Evolutionary conservation across 2,888 invertebrate species (phyloP), one percentile per base, ranked within the genome.

Genomic region (Lasioglossum villosulum): DNA sequence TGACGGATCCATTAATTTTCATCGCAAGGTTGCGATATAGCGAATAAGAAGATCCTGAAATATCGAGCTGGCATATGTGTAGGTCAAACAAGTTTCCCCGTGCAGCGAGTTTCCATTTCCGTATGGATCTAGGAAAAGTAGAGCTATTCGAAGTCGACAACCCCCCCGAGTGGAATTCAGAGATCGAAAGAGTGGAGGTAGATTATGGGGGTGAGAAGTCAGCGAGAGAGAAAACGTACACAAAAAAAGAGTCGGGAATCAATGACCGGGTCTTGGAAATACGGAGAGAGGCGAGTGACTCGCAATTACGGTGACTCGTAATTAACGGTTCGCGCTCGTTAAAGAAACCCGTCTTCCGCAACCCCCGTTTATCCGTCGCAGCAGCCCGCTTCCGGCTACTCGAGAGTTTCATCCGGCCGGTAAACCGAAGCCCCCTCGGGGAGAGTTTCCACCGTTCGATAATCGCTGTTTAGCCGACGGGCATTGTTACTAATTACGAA

Each of bases 401-500:
- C 68, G 27, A 71, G 23, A 63, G 71, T 73, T 80, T 83, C 75
- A 79, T 85, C 73, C 81, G 8, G 52, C 45, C 37, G 52, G 59
- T 78, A 78, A 79, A 79, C 66, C 74, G 48, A 78, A 80, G 71
- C 42, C 77, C 56, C 75, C 37, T 10, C n/a, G 30, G 34, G 10
- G 71, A 27, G 79, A 76, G 30, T 73, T 83, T 73, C 73, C 48
- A 52, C 19, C 79, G 72, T 84, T 84, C 85, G 70, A 84, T 85
- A 80, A 84, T 85, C 75, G 76, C 75, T 85, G 76, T 80, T 85
- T 85, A 80, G 85, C 85, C 84, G 73, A 27, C 76, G 34, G 84
- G 84, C 85, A 85, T 85, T 85, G 84, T 85, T 85, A 84, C 81
- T 85, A 83, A 85, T 85, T 84, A 80, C 85, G 63, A 79, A 79